These are phyloP conservation scores for Brienomyrus longianalis DNA, from an alignment of 2,113 vertebrate genomes.

Conservation along the genomic window DNA sequence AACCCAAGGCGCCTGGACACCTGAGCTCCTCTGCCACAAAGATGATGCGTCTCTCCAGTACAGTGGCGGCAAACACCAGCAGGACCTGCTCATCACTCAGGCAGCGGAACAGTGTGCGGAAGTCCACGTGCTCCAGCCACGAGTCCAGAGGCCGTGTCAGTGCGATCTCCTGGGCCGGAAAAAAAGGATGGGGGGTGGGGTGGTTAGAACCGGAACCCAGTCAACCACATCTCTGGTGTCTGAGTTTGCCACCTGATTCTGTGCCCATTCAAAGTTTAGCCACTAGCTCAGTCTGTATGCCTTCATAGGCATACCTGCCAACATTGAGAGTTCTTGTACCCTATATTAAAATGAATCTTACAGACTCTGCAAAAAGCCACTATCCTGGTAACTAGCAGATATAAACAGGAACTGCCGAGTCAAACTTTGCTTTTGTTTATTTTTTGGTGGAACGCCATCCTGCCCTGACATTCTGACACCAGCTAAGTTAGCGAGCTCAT, in stretches of 20 bases:
- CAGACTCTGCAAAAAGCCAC: background rate
- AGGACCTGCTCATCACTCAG: slow-evolving; percentile 74
- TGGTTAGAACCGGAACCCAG: slow-evolving; percentile 9
- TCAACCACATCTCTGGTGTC: background rate
- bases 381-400: background rate
- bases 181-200: background rate
- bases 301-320: background rate
- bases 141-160: slow-evolving; percentile 85
- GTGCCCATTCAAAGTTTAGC: background rate
- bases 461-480: background rate
- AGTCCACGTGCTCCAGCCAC: slow-evolving; percentile 86
- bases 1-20: slow-evolving; percentile 43
- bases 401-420: background rate
- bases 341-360: background rate
- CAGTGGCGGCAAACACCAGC: slow-evolving; percentile 74
- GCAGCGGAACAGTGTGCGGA: slow-evolving; percentile 67
- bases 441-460: background rate
- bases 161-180: slow-evolving; percentile 68
- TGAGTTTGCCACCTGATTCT: background rate
- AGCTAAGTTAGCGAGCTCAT: background rate
- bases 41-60: slow-evolving; percentile 81
- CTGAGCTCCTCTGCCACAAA: slow-evolving; percentile 86
- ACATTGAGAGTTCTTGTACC: background rate
- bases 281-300: background rate
- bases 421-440: background rate